These are phyloP conservation scores for Tyrannus savana DNA, from an alignment of 2,113 vertebrate genomes.

Conservation along the genomic window DNA sequence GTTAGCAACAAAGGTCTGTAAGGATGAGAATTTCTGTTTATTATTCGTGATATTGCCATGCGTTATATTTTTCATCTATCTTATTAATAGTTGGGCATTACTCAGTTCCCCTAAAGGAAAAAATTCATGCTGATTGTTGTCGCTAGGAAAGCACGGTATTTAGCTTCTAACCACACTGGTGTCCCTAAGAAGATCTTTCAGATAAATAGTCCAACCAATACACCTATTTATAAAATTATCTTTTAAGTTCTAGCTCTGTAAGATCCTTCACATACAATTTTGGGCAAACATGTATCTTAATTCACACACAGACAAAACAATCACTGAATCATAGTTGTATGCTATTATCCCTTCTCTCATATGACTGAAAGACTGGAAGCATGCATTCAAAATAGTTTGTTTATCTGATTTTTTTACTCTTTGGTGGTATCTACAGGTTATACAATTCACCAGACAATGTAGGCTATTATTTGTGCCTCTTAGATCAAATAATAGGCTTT, in stretches of 20 bases:
- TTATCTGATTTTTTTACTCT: conserved; percentile 56
- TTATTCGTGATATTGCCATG: not conserved
- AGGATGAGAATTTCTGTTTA: conserved; percentile 21
- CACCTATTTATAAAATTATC: conserved; percentile 36
- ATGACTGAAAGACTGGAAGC: conserved; percentile 65
- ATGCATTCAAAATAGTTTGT: conserved; percentile 45
- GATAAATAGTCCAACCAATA: conserved; percentile 18
- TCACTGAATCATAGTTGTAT: conserved; percentile 75
- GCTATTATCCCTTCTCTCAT: conserved; percentile 71
- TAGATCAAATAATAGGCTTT: not conserved
- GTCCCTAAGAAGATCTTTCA: conserved; percentile 26
- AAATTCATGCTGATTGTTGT: not conserved
- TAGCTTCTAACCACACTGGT: not conserved
- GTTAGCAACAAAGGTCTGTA: not conserved
- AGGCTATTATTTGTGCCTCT: not conserved
- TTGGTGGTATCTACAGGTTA: conserved; percentile 20
- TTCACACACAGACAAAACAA: conserved; percentile 9
- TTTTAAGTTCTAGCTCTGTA: not conserved
- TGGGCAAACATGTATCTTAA: conserved; percentile 8
- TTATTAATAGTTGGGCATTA: not conserved
- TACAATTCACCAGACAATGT: not conserved
- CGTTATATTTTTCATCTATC: not conserved
- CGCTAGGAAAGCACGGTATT: not conserved
- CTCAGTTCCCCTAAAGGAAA: not conserved
- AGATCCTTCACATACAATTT: not conserved